Evolutionary conservation across 2,888 invertebrate species (phyloP), one percentile per base, ranked within the genome.

Genomic region (Acrobeloides nanus): DNA sequence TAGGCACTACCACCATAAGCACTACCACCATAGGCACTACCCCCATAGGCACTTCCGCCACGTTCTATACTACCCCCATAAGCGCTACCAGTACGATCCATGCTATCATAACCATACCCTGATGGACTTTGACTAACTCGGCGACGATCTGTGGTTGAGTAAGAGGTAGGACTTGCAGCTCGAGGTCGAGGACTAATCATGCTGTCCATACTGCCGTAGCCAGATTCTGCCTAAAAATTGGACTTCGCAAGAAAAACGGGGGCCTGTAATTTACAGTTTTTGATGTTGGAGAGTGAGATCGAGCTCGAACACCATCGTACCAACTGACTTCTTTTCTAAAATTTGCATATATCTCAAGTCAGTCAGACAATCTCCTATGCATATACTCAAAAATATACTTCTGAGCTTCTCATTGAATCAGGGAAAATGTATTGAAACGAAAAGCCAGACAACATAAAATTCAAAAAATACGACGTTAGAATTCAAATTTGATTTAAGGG

Each of bases 291-390:
- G 56, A 59, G 29, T 59, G 58, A n/a, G 55, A 59, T 6, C 58
- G 57, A 5, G 56, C 56, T 32, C 58, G 37, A 15, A 61, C 62
- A 3, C 46, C 58, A 38, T 59, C 59, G 15, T 45, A 45, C 50
- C 54, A 59, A 26, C 62, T 59, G 4, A 59, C 59, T 26, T 59
- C 59, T 38, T 59, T 59, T 48, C 25, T 50, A 18, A 17, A 37
- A 15, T n/a, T n/a, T n/a, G n/a, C n/a, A n/a, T n/a, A n/a, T n/a
- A n/a, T n/a, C n/a, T n/a, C n/a, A n/a, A n/a, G n/a, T n/a, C n/a
- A n/a, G n/a, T n/a, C n/a, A n/a, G n/a, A n/a, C n/a, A n/a, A n/a
- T n/a, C n/a, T n/a, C n/a, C n/a, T n/a, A n/a, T n/a, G n/a, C n/a
- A n/a, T n/a, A n/a, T n/a, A n/a, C n/a, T n/a, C n/a, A n/a, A n/a